These are phyloP conservation scores for Holcopasites calliopsidis DNA, from an alignment of 1,140 invertebrate genomes.

Conservation along the genomic window DNA sequence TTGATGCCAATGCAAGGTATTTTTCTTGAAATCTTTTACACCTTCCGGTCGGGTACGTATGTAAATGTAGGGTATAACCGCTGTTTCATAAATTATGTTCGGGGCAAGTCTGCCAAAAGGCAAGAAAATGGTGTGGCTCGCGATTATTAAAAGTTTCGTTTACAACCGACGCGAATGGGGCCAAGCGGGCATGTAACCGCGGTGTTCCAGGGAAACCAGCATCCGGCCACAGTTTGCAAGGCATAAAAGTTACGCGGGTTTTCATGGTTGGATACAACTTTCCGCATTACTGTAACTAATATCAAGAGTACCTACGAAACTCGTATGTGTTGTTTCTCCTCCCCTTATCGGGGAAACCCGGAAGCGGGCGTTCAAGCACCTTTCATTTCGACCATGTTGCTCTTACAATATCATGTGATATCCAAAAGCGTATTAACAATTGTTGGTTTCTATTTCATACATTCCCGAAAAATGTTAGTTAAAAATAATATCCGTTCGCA, in stretches of 20 bases:
- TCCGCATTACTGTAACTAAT: constrained; percentile 60
- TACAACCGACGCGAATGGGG: constrained; percentile 42
- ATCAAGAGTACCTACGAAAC: constrained; percentile 41
- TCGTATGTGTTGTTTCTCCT: constrained; percentile 35
- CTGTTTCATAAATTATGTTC: not conserved
- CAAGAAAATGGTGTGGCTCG: not conserved
- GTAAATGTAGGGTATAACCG: not conserved
- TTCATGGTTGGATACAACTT: constrained; percentile 54
- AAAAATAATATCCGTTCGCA: no score
- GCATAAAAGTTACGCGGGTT: constrained; percentile 63
- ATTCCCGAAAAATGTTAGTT: no score
- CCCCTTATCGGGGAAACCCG: not conserved
- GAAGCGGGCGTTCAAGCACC: constrained; percentile 1
- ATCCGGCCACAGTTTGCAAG: constrained; percentile 51
- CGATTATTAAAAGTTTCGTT: constrained; percentile 63
- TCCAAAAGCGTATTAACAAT: not conserved
- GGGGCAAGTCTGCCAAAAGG: no score
- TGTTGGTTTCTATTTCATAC: no score
- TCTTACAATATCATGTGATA: no score
- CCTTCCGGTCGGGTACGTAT: no score
- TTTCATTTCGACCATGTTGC: not conserved
- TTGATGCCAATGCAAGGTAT: no score
- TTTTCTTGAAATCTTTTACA: no score
- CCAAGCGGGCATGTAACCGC: constrained; percentile 54
- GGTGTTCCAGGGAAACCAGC: constrained; percentile 45